phyloP scores from a whole-genome alignment of 2,113 vertebrate species.

The Malurus cyaneus region DNA sequence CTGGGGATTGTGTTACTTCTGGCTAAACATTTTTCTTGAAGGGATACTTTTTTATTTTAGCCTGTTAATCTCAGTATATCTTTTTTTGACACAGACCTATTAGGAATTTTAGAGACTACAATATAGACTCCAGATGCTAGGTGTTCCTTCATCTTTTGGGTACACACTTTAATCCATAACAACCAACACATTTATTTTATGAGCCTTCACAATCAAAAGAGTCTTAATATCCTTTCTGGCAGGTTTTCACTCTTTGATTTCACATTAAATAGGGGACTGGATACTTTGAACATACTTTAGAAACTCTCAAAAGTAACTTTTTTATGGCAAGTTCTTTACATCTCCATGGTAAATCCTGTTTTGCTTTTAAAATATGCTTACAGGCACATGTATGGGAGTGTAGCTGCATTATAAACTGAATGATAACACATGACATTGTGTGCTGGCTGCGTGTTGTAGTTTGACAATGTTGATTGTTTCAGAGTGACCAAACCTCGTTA shows the following conservation, averaged over 20 bases:
- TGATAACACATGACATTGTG: conserved; percentile 7
- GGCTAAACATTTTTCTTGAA: conserved; percentile 19
- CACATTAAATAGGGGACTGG: background rate
- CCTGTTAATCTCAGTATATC: conserved; percentile 60
- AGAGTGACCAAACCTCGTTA: background rate
- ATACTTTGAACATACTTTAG: conserved; percentile 50
- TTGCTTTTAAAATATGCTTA: conserved; percentile 12
- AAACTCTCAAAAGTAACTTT: conserved; percentile 35
- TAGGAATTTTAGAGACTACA: conserved; percentile 69
- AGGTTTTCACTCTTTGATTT: conserved; percentile 42
- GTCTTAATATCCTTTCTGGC: conserved; percentile 54
- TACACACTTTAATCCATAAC: conserved; percentile 68
- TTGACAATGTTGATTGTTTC: background rate
- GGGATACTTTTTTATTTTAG: conserved; percentile 37
- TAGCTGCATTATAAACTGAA: background rate
- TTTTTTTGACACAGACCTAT: conserved; percentile 62
- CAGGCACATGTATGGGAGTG: background rate
- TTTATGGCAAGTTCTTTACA: conserved; percentile 9
- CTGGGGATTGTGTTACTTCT: conserved; percentile 18
- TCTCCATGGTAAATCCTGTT: background rate
- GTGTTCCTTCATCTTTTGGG: conserved; percentile 66
- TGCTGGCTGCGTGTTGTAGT: background rate
- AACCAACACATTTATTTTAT: conserved; percentile 67
- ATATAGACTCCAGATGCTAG: conserved; percentile 64
- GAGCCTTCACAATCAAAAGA: conserved; percentile 45